Evolutionary conservation across 2,113 vertebrate species (phyloP).

Genomic region (Oncorhynchus clarkii): DNA sequence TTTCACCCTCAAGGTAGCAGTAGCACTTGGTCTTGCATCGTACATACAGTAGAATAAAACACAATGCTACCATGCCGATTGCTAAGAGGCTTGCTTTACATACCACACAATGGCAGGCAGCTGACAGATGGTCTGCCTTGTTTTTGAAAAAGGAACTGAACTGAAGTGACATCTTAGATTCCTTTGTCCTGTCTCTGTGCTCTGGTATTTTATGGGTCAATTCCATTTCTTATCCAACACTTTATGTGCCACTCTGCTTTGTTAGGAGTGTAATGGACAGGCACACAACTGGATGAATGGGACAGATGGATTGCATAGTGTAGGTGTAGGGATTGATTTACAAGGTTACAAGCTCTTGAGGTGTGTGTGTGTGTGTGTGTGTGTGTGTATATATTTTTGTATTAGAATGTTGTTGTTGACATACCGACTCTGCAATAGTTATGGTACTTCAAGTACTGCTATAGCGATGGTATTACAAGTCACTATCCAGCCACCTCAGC

Average conservation of each 20-base stretch:
- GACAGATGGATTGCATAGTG: not conserved
- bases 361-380: no score
- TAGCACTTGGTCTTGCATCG: not conserved
- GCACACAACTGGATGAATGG: constrained; percentile 26
- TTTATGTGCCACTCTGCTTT: not conserved
- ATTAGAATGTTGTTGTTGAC: no score
- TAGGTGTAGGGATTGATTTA: not conserved
- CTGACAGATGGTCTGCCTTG: constrained; percentile 1
- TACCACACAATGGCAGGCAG: not conserved
- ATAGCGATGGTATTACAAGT: no score
- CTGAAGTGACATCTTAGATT: not conserved
- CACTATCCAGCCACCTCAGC: no score
- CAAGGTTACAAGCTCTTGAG: not conserved
- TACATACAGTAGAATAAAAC: not conserved
- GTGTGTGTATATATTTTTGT: no score
- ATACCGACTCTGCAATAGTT: no score
- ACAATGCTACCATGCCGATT: not conserved
- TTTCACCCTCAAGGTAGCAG: no score
- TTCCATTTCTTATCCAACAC: no score
- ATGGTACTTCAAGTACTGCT: no score
- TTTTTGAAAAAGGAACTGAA: constrained; percentile 15
- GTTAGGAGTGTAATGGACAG: constrained; percentile 9
- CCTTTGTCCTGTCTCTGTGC: not conserved
- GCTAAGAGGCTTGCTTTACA: not conserved
- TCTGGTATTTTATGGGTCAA: no score